A percentile compares a stretch with the other conserved stretches of the same genome.
Evolutionary conservation across 2,797 vertebrate genomes (phyloP).

Genomic region (Paratrypauchen microcephalus): DNA sequence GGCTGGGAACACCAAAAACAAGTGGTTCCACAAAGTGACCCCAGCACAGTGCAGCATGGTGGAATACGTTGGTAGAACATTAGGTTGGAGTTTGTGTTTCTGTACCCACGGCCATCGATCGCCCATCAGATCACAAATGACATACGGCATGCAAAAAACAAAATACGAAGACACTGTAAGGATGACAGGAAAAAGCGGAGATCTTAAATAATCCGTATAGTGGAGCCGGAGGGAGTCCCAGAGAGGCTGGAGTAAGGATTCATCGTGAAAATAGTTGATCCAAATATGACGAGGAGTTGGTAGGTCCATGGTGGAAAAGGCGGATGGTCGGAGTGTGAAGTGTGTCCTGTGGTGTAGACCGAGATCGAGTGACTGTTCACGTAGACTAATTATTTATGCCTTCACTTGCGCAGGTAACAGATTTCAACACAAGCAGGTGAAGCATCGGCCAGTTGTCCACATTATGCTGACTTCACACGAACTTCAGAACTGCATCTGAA

Average conservation of each 20-base stretch:
- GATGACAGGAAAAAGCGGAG: slow-evolving; percentile 73
- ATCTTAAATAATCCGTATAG: slow-evolving; percentile 69
- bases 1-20: slow-evolving; percentile 75
- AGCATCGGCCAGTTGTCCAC: not conserved
- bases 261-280: slow-evolving; percentile 36
- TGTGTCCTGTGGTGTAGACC: not conserved
- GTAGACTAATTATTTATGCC: slow-evolving; percentile 61
- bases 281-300: slow-evolving; percentile 29
- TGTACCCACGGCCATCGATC: slow-evolving; percentile 66
- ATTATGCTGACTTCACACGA: not conserved
- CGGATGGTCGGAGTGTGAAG: not conserved
- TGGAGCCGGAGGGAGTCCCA: slow-evolving; percentile 70
- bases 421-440: not conserved
- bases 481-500: not conserved
- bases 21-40: slow-evolving; percentile 74
- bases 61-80: slow-evolving; percentile 55
- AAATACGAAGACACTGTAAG: slow-evolving; percentile 76
- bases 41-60: slow-evolving; percentile 71
- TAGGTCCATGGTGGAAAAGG: slow-evolving; percentile 38
- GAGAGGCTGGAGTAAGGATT: slow-evolving; percentile 69
- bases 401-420: slow-evolving; percentile 14
- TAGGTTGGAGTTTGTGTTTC: slow-evolving; percentile 74
- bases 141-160: slow-evolving; percentile 68
- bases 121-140: slow-evolving; percentile 72
- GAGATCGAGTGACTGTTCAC: slow-evolving; percentile 41